Base-by-base conservation (phyloP, 2,888 invertebrate genomes). In the Andrena fulva region DNA sequence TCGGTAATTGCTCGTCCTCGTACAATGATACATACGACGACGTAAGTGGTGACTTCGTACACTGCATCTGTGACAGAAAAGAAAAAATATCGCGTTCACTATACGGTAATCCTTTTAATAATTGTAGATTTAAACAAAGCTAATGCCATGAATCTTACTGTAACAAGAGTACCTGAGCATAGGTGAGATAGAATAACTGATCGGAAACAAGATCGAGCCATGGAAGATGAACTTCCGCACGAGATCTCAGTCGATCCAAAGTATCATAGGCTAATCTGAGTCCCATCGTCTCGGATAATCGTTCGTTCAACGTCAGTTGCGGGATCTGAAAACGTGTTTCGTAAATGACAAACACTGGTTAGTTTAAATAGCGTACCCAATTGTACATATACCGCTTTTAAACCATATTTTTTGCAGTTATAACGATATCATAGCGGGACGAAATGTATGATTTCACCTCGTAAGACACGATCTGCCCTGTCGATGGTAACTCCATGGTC, bases 241-340 rank as follows among this genome's bases (percentile, higher is more conserved):
- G 33, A 56, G 84, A 80, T 73, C 70, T 83, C 69, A 79, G 54
- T 84, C 87, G 85, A 86, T 74, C 81, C 87, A 92, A 90, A 89
- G 92, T 91, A 79, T 92, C 91, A 71, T 91, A 88, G 71, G 91
- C 90, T 70, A 92, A 86, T 88, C 87, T 89, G 69, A 92, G 84
- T 63, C 91, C 92, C 83, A 86, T 84, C n/a, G 68, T 85, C 70
- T 91, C 91, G 42, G 91, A 89, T 73, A 92, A 77, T 79, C 91
- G 88, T 85, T 91, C 89, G 80, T 92, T 91, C 75, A 90, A 76
- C 70, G 89, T 85, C 80, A 88, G 77, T 76, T 85, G 80, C 59
- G 88, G 72, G 35, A 92, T 86, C 91, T 91, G 77, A 68, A 81
- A 81, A 33, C 31, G 56, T 60, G 81, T 71, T 63, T 33, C 10